phyloP scores from a whole-genome alignment of 2,797 vertebrate species.

The Sphenopsis melanotis region DNA sequence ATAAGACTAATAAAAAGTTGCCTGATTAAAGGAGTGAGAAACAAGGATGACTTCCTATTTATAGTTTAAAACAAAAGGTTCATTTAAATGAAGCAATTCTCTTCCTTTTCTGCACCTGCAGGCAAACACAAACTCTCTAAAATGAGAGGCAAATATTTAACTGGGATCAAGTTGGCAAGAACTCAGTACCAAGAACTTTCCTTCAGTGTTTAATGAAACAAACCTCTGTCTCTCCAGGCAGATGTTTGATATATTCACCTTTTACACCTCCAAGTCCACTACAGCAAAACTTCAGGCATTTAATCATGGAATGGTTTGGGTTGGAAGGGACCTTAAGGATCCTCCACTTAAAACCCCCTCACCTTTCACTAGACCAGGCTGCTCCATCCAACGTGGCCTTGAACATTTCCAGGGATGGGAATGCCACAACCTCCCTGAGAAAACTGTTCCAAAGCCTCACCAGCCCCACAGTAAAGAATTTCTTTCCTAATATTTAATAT shows the following conservation, averaged over 20 bases:
- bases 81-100: neutral
- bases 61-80: neutral
- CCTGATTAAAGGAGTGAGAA: neutral
- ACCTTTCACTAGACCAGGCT: neutral
- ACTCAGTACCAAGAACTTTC: neutral
- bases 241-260: neutral
- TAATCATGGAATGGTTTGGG: neutral
- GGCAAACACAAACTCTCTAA: neutral
- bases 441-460: neutral
- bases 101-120: neutral
- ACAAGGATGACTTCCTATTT: neutral
- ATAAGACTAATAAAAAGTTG: slow-evolving; percentile 25
- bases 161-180: neutral
- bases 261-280: neutral
- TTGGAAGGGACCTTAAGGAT: neutral
- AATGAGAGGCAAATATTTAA: neutral
- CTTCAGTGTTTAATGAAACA: neutral
- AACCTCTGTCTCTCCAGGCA: neutral
- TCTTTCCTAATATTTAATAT: neutral
- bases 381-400: neutral
- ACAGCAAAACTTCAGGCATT: neutral
- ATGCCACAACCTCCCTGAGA: neutral
- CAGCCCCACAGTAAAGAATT: neutral
- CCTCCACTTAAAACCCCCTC: neutral
- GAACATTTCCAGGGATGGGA: neutral